These are phyloP conservation scores for Wasmannia auropunctata DNA, from an alignment of 1,140 invertebrate genomes.

Conservation along the genomic window DNA sequence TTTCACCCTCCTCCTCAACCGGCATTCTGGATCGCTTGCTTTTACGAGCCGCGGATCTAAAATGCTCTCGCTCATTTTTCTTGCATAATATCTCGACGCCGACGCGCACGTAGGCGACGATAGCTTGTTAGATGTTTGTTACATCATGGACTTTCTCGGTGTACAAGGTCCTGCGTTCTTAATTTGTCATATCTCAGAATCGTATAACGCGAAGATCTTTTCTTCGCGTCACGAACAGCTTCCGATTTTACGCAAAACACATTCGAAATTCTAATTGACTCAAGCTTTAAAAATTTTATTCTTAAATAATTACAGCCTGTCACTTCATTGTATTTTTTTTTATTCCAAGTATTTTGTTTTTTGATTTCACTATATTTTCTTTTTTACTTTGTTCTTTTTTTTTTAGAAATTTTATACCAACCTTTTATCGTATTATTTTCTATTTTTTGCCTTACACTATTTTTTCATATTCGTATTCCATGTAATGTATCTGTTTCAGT, in stretches of 20 bases:
- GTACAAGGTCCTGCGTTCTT: conserved; percentile 2
- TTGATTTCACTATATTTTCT: not conserved
- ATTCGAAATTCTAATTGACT: not conserved
- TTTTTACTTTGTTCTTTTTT: not conserved
- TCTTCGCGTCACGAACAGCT: not conserved
- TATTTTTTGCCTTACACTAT: not conserved
- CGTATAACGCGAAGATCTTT: not conserved
- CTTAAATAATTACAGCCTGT: not conserved
- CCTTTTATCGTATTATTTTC: not conserved
- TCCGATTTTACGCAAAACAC: not conserved
- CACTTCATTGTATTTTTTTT: not conserved
- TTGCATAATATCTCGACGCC: conserved; percentile 29
- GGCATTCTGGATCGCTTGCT: not conserved
- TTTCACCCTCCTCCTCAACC: not conserved
- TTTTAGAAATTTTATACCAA: not conserved
- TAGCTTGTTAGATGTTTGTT: not conserved
- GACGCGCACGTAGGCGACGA: not conserved
- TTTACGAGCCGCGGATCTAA: not conserved
- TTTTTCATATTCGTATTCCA: not conserved
- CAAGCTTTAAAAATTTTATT: not conserved
- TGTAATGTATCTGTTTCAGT: not conserved
- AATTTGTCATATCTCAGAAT: not conserved
- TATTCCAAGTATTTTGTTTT: not conserved
- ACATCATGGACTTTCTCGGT: conserved; percentile 25
- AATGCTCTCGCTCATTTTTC: conserved; percentile 4